Evolutionary conservation across 2,113 vertebrate genomes (phyloP).

Genomic region (Scopus umbretta): DNA sequence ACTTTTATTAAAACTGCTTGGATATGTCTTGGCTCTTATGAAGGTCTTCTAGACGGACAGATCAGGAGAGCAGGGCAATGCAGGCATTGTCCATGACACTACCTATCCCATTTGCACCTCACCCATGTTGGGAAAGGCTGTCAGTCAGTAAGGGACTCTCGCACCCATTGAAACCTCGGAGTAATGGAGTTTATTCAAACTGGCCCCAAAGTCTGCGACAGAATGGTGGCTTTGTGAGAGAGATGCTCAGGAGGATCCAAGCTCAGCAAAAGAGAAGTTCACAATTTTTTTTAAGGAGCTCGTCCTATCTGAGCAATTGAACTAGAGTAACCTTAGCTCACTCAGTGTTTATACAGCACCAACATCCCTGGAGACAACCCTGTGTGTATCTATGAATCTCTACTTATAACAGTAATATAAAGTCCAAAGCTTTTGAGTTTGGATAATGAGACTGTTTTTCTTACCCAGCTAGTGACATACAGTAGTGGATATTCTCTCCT

Average conservation of each 20-base stretch:
- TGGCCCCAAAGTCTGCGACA: neutral
- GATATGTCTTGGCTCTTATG: neutral
- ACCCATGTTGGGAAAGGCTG: neutral
- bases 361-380: neutral
- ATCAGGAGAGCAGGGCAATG: neutral
- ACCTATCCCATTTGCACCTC: neutral
- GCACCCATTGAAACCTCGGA: neutral
- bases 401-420: neutral
- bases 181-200: neutral
- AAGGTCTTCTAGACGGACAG: neutral
- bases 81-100: neutral
- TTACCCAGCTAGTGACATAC: neutral
- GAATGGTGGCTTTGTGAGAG: neutral
- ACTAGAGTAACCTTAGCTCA: neutral
- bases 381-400: neutral
- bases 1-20: neutral
- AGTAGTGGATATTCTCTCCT: neutral
- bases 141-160: neutral
- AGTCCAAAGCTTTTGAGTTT: neutral
- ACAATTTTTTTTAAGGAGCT: neutral
- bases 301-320: neutral
- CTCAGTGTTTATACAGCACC: neutral
- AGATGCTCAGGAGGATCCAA: neutral
- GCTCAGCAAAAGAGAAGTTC: neutral
- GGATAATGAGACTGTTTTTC: neutral